Evolutionary conservation across 2,113 vertebrate genomes (phyloP).

Genomic region (Lampris incognitus): DNA sequence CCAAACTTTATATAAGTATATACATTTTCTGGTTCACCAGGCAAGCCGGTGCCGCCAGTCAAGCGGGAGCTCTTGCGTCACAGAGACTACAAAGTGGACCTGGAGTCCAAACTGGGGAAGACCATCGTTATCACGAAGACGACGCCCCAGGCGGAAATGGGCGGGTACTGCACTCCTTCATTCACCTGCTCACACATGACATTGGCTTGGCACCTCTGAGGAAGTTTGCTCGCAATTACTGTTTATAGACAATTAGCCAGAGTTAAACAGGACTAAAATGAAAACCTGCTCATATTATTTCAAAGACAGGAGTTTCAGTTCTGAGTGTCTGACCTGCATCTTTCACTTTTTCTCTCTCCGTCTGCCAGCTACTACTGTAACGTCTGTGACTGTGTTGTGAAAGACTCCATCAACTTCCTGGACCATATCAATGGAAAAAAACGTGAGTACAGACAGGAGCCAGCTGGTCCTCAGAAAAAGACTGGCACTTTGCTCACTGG

Average conservation of each 20-base stretch:
- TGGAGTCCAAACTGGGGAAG: slow-evolving; percentile 98
- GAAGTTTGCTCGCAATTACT: no score
- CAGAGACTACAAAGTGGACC: slow-evolving; percentile 98
- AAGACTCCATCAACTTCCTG: slow-evolving; percentile 98
- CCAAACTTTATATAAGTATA: no score
- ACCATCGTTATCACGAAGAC: slow-evolving; percentile 99
- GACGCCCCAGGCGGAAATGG: slow-evolving; percentile 98
- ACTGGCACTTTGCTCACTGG: background rate
- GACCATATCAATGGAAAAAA: slow-evolving; percentile 99
- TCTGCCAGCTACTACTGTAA: slow-evolving; percentile 93
- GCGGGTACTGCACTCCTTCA: slow-evolving; percentile 83
- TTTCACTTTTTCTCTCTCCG: slow-evolving; percentile 25
- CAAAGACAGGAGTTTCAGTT: no score
- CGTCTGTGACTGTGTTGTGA: slow-evolving; percentile 98
- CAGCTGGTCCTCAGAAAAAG: background rate
- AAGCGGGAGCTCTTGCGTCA: slow-evolving; percentile 96
- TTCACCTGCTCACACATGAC: background rate
- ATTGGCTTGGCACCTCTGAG: background rate
- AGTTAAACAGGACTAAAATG: no score
- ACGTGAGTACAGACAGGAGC: slow-evolving; percentile 84
- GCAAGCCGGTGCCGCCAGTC: slow-evolving; percentile 89
- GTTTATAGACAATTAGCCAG: no score
- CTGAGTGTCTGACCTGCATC: background rate
- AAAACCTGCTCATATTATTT: no score
- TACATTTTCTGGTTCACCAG: slow-evolving; percentile 70